Conservation (phyloP, 2,888 invertebrate genomes). For the Crioceris asparagi region DNA sequence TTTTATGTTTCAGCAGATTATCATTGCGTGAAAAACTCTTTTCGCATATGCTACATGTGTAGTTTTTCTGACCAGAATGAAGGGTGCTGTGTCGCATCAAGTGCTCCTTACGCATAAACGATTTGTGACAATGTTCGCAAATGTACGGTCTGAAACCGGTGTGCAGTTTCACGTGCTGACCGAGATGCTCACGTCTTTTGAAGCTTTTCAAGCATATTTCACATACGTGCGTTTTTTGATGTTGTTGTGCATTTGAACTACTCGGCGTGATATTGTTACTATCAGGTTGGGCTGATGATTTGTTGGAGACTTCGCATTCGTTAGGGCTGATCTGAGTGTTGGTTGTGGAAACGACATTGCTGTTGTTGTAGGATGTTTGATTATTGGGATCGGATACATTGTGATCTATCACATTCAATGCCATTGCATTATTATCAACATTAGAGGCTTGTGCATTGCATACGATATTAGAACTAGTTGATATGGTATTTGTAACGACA, state of each 20-base stretch:
- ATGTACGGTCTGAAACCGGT: constrained; percentile 56
- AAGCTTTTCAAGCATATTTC: constrained; percentile 53
- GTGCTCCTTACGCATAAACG: constrained; percentile 60
- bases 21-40: constrained; percentile 47
- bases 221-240: constrained; percentile 34
- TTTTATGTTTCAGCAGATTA: constrained; percentile 49
- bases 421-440: constrained; percentile 21
- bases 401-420: constrained; percentile 18
- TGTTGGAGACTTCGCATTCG: constrained; percentile 7
- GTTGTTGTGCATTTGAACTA: constrained; percentile 4
- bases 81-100: constrained; percentile 54
- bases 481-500: constrained; percentile 11
- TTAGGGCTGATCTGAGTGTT: background rate
- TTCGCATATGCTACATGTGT: constrained; percentile 47
- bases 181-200: constrained; percentile 57
- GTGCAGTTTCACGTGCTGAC: constrained; percentile 56
- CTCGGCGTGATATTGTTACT: background rate
- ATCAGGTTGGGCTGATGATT: background rate
- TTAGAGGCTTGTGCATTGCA: constrained; percentile 15
- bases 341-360: background rate
- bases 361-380: constrained; percentile 1
- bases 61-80: constrained; percentile 58
- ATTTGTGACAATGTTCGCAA: constrained; percentile 53
- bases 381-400: background rate
- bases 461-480: constrained; percentile 18